Conservation (phyloP, 1,140 invertebrate genomes). For the Mactra quadrangularis region DNA sequence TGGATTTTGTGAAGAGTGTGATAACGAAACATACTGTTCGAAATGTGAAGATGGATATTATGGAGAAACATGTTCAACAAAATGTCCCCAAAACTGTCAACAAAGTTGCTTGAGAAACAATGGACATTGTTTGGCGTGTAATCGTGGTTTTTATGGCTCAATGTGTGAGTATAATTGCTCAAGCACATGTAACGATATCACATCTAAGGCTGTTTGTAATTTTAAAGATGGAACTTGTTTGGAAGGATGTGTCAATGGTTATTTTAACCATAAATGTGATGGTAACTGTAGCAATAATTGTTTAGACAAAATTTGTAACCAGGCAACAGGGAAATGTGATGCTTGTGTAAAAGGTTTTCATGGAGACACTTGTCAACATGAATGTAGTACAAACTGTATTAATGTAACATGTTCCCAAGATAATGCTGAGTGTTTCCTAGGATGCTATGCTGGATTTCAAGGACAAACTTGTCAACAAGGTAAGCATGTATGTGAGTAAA, state of each 20-base stretch:
- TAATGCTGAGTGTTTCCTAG: not conserved
- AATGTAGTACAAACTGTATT: not conserved
- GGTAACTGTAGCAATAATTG: not conserved
- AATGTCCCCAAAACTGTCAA: not conserved
- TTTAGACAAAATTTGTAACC: not conserved
- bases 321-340: not conserved
- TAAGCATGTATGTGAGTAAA: no score
- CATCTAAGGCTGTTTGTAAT: not conserved
- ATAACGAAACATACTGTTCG: not conserved
- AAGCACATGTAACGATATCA: no score
- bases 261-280: not conserved
- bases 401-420: not conserved
- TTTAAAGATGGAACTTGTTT: not conserved
- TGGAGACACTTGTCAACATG: not conserved
- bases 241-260: not conserved
- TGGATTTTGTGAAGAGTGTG: not conserved
- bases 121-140: no score
- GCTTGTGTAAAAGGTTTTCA: not conserved
- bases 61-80: not conserved
- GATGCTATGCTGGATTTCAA: not conserved
- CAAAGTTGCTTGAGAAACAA: not conserved
- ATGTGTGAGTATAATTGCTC: no score
- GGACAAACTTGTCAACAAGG: not conserved
- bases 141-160: no score
- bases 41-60: constrained; percentile 2